Base-by-base conservation (phyloP, 2,113 vertebrate species). In the Myocastor coypus region DNA sequence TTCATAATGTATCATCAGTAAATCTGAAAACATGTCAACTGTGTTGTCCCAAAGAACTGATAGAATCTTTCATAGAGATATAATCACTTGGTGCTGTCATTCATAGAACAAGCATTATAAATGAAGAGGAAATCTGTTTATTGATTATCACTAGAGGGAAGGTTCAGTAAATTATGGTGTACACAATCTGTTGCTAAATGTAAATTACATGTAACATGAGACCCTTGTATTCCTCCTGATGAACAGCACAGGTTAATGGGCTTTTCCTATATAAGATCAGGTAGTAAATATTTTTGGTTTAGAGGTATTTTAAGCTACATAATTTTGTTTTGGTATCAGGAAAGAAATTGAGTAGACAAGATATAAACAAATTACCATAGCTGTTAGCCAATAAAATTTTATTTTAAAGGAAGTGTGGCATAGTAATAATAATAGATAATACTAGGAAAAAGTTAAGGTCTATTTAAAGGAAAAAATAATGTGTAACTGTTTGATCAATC, bases 71-170 rank as follows among this genome's bases (percentile, higher is more conserved):
- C 50, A 6, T 63, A 57, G 34, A 85, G 80, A 93, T 71, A 40
- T 6, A 92, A 3, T 89, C 64, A 78, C 52, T 69, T 77, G 46
- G 24, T 59, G 11, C 34, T 83, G 40, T 34, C 7, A 37, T 86
- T 92, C 69, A n/a, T 28, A 90, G 24, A 14, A 73, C 52, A 71
- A 52, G n/a, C 87, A 84, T 22, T 94, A 50, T 57, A 52, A 91
- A 84, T 34, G 32, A n/a, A 81, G 73, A 40, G 7, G 22, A 87
- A 92, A 66, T 3, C 7, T 63, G 4, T 87, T 30, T 80, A 83
- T 52, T 89, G 83, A 81, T n/a, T n/a, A n/a, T n/a, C n/a, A n/a
- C n/a, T 9, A 93, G 4, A 42, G n/a, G 19, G 90, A 89, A 96
- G 19, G 40, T 68, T 73, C 89, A 82, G 17, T 89, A 93, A 90